A percentile compares a stretch with the other conserved stretches of the same genome.
Evolutionary conservation across 2,888 invertebrate species (phyloP).

Genomic region (Diadegma fenestrale): DNA sequence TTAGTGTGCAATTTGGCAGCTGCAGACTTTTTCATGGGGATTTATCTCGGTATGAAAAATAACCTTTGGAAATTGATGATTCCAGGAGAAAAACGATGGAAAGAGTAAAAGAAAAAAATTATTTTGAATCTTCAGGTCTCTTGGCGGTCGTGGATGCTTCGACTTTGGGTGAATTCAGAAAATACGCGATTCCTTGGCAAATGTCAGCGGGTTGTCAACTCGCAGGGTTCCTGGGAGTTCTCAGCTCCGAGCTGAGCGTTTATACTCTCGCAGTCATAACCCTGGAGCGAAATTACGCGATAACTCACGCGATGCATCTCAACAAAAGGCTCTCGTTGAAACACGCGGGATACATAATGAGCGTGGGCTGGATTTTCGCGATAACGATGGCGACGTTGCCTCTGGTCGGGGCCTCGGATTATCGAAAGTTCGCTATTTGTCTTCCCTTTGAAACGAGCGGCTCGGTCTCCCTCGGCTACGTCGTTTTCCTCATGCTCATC

Average conservation of each 20-base stretch:
- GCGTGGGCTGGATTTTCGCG: constrained; percentile 96
- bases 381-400: constrained; percentile 95
- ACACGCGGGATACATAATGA: constrained; percentile 97
- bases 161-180: constrained; percentile 97
- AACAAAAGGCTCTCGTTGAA: constrained; percentile 96
- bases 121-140: constrained; percentile 87
- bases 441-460: constrained; percentile 96
- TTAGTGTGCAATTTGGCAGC: constrained; percentile 98
- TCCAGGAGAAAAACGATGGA: not conserved
- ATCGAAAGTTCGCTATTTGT: constrained; percentile 98
- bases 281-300: constrained; percentile 97
- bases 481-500: constrained; percentile 95
- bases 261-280: constrained; percentile 98
- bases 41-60: constrained; percentile 90
- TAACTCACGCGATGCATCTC: constrained; percentile 98
- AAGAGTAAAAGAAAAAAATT: not conserved
- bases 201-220: constrained; percentile 96
- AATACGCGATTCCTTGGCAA: constrained; percentile 99
- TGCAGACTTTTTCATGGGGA: constrained; percentile 98
- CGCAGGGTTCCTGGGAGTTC: constrained; percentile 97
- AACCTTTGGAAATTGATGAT: not conserved
- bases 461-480: constrained; percentile 93
- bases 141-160: constrained; percentile 98
- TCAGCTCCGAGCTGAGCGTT: constrained; percentile 97
- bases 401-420: constrained; percentile 96